These are phyloP conservation scores for Syngnathus rostellatus DNA, from an alignment of 2,797 vertebrate genomes.

Conservation along the genomic window DNA sequence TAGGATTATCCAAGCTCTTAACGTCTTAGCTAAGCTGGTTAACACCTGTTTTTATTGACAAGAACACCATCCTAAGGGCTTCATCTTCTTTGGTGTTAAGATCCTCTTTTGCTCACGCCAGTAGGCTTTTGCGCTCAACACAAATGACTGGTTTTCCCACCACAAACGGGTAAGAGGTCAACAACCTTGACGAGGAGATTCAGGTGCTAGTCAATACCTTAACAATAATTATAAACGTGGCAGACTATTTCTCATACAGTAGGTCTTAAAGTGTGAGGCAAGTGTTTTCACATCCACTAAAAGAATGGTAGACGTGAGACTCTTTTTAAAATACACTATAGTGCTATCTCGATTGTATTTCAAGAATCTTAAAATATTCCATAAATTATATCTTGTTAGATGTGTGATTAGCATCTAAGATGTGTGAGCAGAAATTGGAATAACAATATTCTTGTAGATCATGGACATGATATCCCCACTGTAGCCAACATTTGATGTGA, in stretches of 20 bases:
- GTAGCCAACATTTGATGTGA: background rate
- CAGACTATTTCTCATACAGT: background rate
- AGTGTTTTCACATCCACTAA: background rate
- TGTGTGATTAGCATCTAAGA: background rate
- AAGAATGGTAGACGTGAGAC: background rate
- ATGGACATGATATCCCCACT: background rate
- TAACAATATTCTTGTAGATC: background rate
- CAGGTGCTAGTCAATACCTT: background rate
- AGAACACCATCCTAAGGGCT: constrained; percentile 43
- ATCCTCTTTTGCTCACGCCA: constrained; percentile 35
- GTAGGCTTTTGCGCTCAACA: constrained; percentile 22
- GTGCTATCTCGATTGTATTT: too few species aligned
- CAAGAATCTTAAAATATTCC: too few species aligned
- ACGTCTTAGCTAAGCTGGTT: constrained; percentile 71
- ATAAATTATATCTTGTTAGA: too few species aligned
- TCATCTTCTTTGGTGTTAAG: constrained; percentile 45
- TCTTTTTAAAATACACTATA: too few species aligned
- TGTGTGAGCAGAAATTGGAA: background rate
- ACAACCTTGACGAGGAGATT: background rate
- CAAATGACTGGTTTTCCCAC: constrained; percentile 33
- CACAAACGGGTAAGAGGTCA: constrained; percentile 22
- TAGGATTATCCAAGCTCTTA: constrained; percentile 69
- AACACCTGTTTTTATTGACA: constrained; percentile 79
- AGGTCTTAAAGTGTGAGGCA: background rate
- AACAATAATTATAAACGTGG: background rate